Percentiles rank a stretch among this genome's conserved stretches.
These are phyloP conservation scores for Mayetiola destructor DNA, from an alignment of 2,888 invertebrate species.

Conservation along the genomic window DNA sequence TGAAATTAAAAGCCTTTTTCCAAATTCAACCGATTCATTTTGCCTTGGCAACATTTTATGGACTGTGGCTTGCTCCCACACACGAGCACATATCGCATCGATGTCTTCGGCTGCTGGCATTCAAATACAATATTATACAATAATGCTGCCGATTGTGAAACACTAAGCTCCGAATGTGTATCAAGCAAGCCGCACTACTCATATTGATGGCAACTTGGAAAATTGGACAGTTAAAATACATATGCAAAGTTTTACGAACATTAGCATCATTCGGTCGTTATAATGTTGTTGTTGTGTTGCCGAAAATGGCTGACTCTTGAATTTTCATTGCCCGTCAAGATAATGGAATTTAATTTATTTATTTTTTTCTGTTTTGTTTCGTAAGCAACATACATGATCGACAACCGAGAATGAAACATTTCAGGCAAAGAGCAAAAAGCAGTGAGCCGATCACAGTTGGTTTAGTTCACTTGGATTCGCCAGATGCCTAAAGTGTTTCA, in stretches of 20 bases:
- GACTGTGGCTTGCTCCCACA: too few species aligned
- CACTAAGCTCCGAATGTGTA: too few species aligned
- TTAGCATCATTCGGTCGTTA: constrained; percentile 8
- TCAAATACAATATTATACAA: too few species aligned
- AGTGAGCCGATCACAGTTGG: too few species aligned
- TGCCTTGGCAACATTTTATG: constrained; percentile 5
- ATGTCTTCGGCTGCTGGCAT: background rate
- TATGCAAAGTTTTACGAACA: constrained; percentile 11
- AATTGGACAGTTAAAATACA: too few species aligned
- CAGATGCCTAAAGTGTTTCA: too few species aligned
- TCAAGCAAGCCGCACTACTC: too few species aligned
- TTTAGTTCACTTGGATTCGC: too few species aligned
- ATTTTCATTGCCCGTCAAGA: constrained; percentile 11
- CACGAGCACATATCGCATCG: background rate
- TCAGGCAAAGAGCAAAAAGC: too few species aligned
- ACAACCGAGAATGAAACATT: background rate
- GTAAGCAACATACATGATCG: constrained; percentile 8
- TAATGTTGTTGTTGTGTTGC: constrained; percentile 2
- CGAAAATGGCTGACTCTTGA: constrained; percentile 4
- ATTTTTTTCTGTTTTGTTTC: too few species aligned
- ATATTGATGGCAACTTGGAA: too few species aligned
- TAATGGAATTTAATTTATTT: constrained; percentile 13
- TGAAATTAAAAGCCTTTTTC: constrained; percentile 12
- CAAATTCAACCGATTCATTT: background rate
- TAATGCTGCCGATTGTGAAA: too few species aligned